Evolutionary conservation across 2,113 vertebrate genomes (phyloP).

Genomic region (Fulica atra): DNA sequence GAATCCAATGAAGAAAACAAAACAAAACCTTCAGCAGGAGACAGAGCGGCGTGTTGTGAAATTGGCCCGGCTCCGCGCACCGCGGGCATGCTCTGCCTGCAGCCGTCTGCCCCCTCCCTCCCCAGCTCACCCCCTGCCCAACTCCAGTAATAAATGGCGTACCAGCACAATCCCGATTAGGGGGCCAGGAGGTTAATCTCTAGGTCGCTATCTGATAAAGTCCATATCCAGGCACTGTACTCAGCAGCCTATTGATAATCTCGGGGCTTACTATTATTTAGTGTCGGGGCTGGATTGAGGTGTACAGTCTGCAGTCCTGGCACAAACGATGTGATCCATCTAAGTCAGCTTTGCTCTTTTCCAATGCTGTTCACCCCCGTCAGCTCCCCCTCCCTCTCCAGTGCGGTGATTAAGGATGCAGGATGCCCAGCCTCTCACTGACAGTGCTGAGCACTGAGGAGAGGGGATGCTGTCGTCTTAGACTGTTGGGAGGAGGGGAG

Average conservation of each 20-base stretch:
- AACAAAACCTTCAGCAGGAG: constrained; percentile 2
- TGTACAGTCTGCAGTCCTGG: neutral
- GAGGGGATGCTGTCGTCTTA: neutral
- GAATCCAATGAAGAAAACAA: constrained; percentile 32
- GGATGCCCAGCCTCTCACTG: neutral
- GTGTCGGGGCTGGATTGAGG: neutral
- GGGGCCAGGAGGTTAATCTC: constrained; percentile 22
- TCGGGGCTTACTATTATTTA: neutral
- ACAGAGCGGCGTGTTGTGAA: neutral
- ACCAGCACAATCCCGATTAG: neutral
- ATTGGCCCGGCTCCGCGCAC: neutral
- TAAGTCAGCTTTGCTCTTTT: constrained; percentile 18
- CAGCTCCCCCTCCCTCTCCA: neutral
- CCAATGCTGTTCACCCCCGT: neutral
- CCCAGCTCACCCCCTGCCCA: neutral
- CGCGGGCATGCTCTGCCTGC: neutral
- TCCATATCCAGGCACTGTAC: neutral
- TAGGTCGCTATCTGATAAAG: constrained; percentile 36
- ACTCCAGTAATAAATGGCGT: constrained; percentile 16
- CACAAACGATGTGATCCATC: constrained; percentile 3
- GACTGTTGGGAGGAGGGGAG: neutral
- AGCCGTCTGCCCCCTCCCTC: neutral
- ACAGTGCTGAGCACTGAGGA: neutral
- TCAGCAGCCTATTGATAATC: constrained; percentile 6
- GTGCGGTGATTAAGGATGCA: constrained; percentile 3